Conservation (phyloP, 2,113 vertebrate species). For the Hyperopisus bebe region DNA sequence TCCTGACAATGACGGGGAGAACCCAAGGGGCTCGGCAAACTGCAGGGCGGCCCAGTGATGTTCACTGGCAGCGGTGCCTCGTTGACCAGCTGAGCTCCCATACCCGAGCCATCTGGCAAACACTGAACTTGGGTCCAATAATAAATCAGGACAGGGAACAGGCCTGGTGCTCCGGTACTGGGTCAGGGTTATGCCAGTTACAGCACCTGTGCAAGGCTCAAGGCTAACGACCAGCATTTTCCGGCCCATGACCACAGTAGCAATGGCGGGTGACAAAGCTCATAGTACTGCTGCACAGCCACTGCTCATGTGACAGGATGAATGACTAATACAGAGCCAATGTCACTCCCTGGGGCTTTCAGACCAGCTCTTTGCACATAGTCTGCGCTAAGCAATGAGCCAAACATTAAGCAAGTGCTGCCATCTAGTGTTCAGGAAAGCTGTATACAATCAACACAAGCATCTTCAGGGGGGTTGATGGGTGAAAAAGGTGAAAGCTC, state of each 20-base stretch:
- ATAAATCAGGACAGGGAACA: background rate
- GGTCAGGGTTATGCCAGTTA: background rate
- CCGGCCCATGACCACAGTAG: background rate
- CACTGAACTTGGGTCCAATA: background rate
- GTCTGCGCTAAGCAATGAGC: background rate
- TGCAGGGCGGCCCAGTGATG: background rate
- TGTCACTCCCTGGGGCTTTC: background rate
- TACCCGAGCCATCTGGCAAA: background rate
- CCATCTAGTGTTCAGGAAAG: background rate
- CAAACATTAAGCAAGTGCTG: background rate
- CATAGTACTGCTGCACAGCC: background rate
- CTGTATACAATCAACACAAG: background rate
- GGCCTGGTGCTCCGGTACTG: background rate
- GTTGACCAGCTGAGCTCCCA: background rate
- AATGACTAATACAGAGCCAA: background rate
- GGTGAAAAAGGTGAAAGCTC: background rate
- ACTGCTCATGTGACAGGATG: background rate
- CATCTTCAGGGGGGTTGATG: background rate
- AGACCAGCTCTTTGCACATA: background rate
- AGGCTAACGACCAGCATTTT: background rate
- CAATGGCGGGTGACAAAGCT: background rate
- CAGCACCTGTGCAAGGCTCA: background rate
- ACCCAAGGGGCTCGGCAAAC: background rate
- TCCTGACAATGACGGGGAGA: background rate
- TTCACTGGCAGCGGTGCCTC: background rate